A percentile compares a stretch with the other conserved stretches of the same genome.
phyloP scores from a whole-genome alignment of 2,888 invertebrate genomes.

The Pachycephus smyrnensis region DNA sequence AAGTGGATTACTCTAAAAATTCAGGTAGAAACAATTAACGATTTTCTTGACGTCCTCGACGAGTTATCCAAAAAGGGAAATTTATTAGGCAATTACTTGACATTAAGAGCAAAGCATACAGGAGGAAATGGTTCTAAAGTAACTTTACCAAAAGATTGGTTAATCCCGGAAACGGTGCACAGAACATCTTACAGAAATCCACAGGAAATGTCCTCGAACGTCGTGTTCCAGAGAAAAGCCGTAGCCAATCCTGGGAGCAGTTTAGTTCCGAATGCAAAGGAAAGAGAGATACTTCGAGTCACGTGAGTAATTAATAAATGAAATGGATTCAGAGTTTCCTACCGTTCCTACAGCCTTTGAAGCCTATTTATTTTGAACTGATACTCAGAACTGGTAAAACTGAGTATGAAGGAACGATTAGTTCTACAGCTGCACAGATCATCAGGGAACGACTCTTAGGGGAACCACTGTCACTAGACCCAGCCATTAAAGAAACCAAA shows the following conservation, averaged over 20 bases:
- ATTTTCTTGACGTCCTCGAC: not conserved
- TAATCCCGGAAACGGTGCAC: constrained; percentile 49
- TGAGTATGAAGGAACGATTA: constrained; percentile 46
- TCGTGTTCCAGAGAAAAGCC: constrained; percentile 13
- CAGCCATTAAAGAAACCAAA: constrained; percentile 25
- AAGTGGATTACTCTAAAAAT: constrained; percentile 37
- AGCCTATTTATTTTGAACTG: not conserved
- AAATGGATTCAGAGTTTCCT: not conserved
- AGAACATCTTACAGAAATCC: constrained; percentile 45
- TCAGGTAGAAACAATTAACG: constrained; percentile 25
- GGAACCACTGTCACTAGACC: constrained; percentile 32
- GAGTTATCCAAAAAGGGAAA: not conserved
- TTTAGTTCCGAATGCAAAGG: constrained; percentile 39
- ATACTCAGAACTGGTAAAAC: constrained; percentile 47
- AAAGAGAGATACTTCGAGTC: constrained; percentile 46
- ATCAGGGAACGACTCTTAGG: constrained; percentile 33
- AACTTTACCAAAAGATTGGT: constrained; percentile 43
- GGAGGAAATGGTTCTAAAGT: constrained; percentile 18
- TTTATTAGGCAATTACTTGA: constrained; percentile 24
- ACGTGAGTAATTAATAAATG: constrained; percentile 33
- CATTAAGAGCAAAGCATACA: constrained; percentile 25
- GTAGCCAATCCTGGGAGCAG: constrained; percentile 34
- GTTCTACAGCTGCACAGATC: constrained; percentile 39
- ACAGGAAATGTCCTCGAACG: constrained; percentile 25
- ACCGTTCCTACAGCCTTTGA: not conserved